Evolutionary conservation across 2,888 invertebrate species (phyloP).

Genomic region (Allygus modestus): DNA sequence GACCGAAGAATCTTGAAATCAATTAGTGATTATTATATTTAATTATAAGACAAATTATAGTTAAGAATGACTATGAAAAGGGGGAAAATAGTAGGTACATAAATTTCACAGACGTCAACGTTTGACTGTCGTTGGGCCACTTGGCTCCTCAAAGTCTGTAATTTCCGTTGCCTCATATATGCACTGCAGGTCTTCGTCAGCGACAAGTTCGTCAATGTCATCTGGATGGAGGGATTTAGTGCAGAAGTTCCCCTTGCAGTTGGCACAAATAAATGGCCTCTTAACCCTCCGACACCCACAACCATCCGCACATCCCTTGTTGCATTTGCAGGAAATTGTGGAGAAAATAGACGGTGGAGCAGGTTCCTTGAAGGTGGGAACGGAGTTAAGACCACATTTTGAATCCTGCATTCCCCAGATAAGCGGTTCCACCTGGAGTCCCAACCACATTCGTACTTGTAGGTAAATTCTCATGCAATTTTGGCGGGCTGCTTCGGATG

Average conservation of each 20-base stretch:
- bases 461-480: background rate
- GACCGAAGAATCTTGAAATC: too few species aligned
- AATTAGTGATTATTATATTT: too few species aligned
- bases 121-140: too few species aligned
- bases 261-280: slow-evolving; percentile 3
- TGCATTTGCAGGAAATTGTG: slow-evolving; percentile 46
- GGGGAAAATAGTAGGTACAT: too few species aligned
- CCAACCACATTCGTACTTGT: slow-evolving; percentile 17
- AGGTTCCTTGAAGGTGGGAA: slow-evolving; percentile 30
- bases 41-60: too few species aligned
- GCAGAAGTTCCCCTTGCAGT: slow-evolving; percentile 44
- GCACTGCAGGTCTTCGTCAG: too few species aligned
- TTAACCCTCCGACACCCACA: slow-evolving; percentile 13
- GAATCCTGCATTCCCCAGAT: slow-evolving; percentile 18
- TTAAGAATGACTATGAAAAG: too few species aligned
- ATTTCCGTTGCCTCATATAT: too few species aligned
- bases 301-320: slow-evolving; percentile 31
- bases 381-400: too few species aligned
- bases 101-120: too few species aligned
- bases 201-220: slow-evolving; percentile 3
- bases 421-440: background rate
- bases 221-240: slow-evolving; percentile 10
- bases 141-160: too few species aligned
- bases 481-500: background rate
- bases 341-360: slow-evolving; percentile 10